Conservation (phyloP, 2,888 invertebrate species). For the Protonemura montana region DNA sequence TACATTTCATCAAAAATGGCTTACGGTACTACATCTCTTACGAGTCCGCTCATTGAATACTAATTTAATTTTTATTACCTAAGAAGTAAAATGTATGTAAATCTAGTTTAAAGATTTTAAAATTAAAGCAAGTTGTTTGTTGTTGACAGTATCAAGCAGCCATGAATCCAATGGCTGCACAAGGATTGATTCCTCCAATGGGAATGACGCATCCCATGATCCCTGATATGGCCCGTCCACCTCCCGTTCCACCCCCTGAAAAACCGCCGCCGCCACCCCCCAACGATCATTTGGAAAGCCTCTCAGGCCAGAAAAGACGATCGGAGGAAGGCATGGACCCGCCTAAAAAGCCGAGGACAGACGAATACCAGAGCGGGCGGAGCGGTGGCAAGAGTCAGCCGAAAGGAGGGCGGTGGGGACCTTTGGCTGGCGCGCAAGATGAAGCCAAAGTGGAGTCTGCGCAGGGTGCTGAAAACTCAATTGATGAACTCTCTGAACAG, state of each 20-base stretch:
- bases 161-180: slow-evolving; percentile 59
- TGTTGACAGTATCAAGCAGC: slow-evolving; percentile 55
- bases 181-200: slow-evolving; percentile 48
- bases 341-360: not conserved
- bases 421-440: not conserved
- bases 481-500: slow-evolving; percentile 64
- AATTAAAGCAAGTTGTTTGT: not conserved
- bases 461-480: not conserved
- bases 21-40: too few relatives aligned
- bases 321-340: slow-evolving; percentile 23
- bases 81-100: too few relatives aligned
- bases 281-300: slow-evolving; percentile 40
- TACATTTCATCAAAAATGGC: too few relatives aligned
- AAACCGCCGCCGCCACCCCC: slow-evolving; percentile 55
- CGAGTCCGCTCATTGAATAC: too few relatives aligned
- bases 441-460: not conserved
- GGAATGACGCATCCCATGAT: slow-evolving; percentile 52
- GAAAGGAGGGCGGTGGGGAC: not conserved
- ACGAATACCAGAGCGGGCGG: not conserved
- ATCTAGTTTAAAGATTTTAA: too few relatives aligned
- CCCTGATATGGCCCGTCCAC: slow-evolving; percentile 51
- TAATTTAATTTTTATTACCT: too few relatives aligned
- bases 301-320: slow-evolving; percentile 37
- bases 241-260: slow-evolving; percentile 54
- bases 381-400: not conserved